phyloP scores from a whole-genome alignment of 2,113 vertebrate genomes.

The Carettochelys insculpta region DNA sequence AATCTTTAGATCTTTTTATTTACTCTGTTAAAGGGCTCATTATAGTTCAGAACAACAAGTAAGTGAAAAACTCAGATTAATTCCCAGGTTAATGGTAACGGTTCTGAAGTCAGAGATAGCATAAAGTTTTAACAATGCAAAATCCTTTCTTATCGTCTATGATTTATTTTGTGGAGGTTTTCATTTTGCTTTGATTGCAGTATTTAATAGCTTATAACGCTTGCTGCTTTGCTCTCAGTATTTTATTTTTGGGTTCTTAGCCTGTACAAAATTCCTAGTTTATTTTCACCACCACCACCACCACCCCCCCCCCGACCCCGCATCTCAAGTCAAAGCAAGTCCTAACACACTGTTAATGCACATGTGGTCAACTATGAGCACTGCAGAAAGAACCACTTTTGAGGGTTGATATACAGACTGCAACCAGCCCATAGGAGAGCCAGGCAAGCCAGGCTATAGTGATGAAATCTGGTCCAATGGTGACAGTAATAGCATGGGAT shows the following conservation, averaged over 20 bases:
- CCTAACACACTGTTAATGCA: background rate
- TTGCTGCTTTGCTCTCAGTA: slow-evolving; percentile 26
- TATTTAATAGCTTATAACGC: slow-evolving; percentile 57
- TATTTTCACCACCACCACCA: background rate
- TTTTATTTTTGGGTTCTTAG: slow-evolving; percentile 6
- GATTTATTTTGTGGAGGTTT: slow-evolving; percentile 45
- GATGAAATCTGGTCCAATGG: background rate
- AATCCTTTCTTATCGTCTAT: slow-evolving; percentile 56
- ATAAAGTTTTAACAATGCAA: slow-evolving; percentile 65
- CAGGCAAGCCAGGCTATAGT: background rate
- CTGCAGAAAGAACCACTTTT: fast-evolving
- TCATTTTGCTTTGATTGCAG: slow-evolving; percentile 26
- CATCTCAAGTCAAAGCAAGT: background rate
- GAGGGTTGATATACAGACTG: fast-evolving
- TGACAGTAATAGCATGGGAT: background rate
- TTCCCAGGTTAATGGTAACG: slow-evolving; percentile 70
- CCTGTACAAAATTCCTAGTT: background rate
- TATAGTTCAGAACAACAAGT: slow-evolving; percentile 68
- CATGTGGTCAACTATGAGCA: fast-evolving
- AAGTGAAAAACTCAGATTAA: slow-evolving; percentile 75
- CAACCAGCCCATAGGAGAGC: fast-evolving
- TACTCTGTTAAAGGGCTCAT: slow-evolving; percentile 76
- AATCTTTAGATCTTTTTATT: slow-evolving; percentile 83
- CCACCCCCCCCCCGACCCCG: too few relatives aligned
- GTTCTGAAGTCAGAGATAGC: slow-evolving; percentile 63